Percentiles rank a stretch among this genome's conserved stretches.
phyloP scores from a whole-genome alignment of 2,888 invertebrate species.

The Synanthedon vespiformis region DNA sequence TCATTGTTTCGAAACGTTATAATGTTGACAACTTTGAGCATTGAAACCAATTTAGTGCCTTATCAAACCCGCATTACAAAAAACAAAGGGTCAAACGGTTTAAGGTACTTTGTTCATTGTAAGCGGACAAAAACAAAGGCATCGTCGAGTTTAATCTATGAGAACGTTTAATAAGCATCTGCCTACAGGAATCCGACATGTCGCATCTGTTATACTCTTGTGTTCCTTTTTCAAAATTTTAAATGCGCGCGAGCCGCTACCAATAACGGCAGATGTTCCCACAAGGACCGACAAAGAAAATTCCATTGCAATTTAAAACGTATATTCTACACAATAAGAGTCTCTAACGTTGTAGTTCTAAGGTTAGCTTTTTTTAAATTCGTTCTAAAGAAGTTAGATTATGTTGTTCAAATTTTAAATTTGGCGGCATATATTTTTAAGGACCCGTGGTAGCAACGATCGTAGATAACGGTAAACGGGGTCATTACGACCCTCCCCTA shows the following conservation, averaged over 20 bases:
- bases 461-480: slow-evolving; percentile 55
- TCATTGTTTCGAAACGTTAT: not conserved
- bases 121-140: slow-evolving; percentile 53
- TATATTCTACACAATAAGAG: slow-evolving; percentile 7
- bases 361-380: slow-evolving; percentile 6
- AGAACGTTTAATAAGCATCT: slow-evolving; percentile 65
- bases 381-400: slow-evolving; percentile 43
- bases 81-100: slow-evolving; percentile 45
- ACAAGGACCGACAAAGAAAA: slow-evolving; percentile 6
- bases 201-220: slow-evolving; percentile 57
- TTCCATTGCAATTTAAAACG: slow-evolving; percentile 15
- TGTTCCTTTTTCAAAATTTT: slow-evolving; percentile 55
- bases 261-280: slow-evolving; percentile 57
- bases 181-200: slow-evolving; percentile 64
- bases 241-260: slow-evolving; percentile 58
- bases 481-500: slow-evolving; percentile 54
- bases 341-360: slow-evolving; percentile 1
- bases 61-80: slow-evolving; percentile 56
- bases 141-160: slow-evolving; percentile 58
- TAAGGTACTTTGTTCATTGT: slow-evolving; percentile 52
- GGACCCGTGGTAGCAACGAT: slow-evolving; percentile 47
- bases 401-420: slow-evolving; percentile 63
- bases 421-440: slow-evolving; percentile 40
- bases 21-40: slow-evolving; percentile 17
- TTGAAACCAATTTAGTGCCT: slow-evolving; percentile 34